phyloP scores from a whole-genome alignment of 2,888 invertebrate genomes.

The Troides helena region DNA sequence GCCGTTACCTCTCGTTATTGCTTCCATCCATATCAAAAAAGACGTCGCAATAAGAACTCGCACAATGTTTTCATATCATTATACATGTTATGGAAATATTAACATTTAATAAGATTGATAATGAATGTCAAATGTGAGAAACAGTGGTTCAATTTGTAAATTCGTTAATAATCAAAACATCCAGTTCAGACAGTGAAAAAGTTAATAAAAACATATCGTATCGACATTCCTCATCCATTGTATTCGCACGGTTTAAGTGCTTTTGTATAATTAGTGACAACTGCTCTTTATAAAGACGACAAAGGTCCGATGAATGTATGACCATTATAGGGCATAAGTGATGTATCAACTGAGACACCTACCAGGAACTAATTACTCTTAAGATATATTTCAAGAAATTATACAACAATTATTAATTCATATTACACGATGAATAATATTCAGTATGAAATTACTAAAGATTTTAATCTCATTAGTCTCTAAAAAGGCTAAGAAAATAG shows the following conservation, averaged over 20 bases:
- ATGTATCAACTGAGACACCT: neutral
- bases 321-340: neutral
- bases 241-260: neutral
- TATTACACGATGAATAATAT: neutral
- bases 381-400: neutral
- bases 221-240: neutral
- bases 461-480: too few relatives aligned
- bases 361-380: neutral
- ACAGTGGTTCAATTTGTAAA: neutral
- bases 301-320: neutral
- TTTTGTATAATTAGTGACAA: slow-evolving; percentile 2
- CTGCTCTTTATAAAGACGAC: slow-evolving; percentile 1
- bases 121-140: neutral
- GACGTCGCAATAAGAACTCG: neutral
- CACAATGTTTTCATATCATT: neutral
- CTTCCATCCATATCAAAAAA: too few relatives aligned
- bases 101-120: neutral
- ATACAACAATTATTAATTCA: neutral
- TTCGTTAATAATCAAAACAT: neutral
- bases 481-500: too few relatives aligned
- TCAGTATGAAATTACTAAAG: too few relatives aligned
- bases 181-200: neutral
- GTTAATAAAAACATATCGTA: neutral
- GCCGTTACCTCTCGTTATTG: too few relatives aligned
- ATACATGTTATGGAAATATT: neutral